Percentiles rank a stretch among this genome's conserved stretches.
Evolutionary conservation across 1,140 invertebrate species (phyloP).

Genomic region (Drosophila leontia): DNA sequence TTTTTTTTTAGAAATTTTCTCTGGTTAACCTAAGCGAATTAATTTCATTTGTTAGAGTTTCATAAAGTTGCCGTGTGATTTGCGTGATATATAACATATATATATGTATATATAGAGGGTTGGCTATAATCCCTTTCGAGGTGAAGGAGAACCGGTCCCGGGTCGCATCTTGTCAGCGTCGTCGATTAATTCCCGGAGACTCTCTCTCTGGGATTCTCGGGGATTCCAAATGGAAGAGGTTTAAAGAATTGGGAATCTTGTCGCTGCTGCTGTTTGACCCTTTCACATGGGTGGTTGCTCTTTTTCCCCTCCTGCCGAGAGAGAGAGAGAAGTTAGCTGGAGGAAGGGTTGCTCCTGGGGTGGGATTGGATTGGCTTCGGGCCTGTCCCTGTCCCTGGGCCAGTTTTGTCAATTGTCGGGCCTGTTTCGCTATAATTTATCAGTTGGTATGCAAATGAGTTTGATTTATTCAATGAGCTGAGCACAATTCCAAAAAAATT

Average conservation of each 20-base stretch:
- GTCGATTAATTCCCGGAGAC: conserved; percentile 31
- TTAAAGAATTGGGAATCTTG: conserved; percentile 1
- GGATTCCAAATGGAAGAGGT: not conserved
- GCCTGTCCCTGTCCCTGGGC: conserved; percentile 13
- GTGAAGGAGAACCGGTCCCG: conserved; percentile 5
- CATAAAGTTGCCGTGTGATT: conserved; percentile 2
- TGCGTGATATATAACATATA: not conserved
- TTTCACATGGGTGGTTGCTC: conserved; percentile 52
- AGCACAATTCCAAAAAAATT: conserved; percentile 57
- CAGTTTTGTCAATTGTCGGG: conserved; percentile 76
- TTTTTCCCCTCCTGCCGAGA: conserved; percentile 12
- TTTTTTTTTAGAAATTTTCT: not conserved
- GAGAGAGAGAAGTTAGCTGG: not conserved
- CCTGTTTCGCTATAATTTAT: conserved; percentile 77
- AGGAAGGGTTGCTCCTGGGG: conserved; percentile 36
- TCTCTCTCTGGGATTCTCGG: conserved; percentile 9
- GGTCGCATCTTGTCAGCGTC: conserved; percentile 20
- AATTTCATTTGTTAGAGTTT: conserved; percentile 12
- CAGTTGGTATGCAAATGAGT: conserved; percentile 83
- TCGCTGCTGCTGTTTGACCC: conserved; percentile 39
- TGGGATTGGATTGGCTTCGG: conserved; percentile 58
- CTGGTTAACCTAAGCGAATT: conserved; percentile 26
- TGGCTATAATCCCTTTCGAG: conserved; percentile 10
- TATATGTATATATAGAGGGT: not conserved
- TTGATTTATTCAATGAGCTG: conserved; percentile 84